Conservation (phyloP, 2,888 invertebrate species). For the Tachina lurida region DNA sequence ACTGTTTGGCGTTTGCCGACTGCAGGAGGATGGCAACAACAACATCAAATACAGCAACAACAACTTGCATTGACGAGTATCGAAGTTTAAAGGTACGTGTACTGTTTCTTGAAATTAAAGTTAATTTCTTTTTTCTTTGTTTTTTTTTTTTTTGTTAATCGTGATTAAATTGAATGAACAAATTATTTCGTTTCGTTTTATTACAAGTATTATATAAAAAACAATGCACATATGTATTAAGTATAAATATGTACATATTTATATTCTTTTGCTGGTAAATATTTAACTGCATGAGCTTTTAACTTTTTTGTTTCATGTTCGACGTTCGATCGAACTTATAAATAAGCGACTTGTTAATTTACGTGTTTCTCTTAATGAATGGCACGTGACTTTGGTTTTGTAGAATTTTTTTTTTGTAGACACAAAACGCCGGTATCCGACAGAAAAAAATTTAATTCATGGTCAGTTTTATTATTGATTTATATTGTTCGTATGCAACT, state of each 20-base stretch:
- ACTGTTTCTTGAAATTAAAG: conserved; percentile 20
- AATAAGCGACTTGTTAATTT: conserved; percentile 61
- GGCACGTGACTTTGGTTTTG: conserved; percentile 67
- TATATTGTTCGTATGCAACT: conserved; percentile 43
- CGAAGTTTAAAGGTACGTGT: conserved; percentile 32
- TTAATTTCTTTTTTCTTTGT: conserved; percentile 18
- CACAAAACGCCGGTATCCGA: conserved; percentile 48
- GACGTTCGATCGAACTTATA: conserved; percentile 46
- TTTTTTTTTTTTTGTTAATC: conserved; percentile 29
- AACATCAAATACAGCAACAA: not conserved
- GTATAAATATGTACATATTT: not conserved
- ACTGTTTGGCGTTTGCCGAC: conserved; percentile 38
- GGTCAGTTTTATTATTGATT: conserved; percentile 68
- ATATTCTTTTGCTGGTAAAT: conserved; percentile 24
- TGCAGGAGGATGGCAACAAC: conserved; percentile 15
- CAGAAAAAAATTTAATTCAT: conserved; percentile 54
- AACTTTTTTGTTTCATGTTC: conserved; percentile 13
- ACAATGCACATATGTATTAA: not conserved
- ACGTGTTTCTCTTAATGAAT: conserved; percentile 70
- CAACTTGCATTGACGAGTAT: conserved; percentile 44
- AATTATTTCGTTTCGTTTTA: conserved; percentile 53
- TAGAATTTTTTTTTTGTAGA: conserved; percentile 10
- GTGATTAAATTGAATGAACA: conserved; percentile 60
- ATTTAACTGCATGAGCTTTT: conserved; percentile 33
- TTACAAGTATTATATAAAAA: too few relatives aligned